Percentiles rank a stretch among this genome's conserved stretches.
These are phyloP conservation scores for Periophthalmus modestus DNA, from an alignment of 2,113 vertebrate species.

Conservation along the genomic window DNA sequence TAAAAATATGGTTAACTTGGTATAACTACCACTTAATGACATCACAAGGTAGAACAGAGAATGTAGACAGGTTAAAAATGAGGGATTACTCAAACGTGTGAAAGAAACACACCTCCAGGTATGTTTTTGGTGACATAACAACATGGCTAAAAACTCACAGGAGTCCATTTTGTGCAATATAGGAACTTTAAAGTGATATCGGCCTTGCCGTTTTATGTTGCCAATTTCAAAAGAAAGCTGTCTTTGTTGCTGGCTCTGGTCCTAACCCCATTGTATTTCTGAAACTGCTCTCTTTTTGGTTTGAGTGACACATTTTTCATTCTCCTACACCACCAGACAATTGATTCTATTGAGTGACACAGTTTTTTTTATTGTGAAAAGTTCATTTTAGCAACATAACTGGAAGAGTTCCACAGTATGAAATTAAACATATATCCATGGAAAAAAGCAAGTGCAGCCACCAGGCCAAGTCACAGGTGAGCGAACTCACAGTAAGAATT, in stretches of 20 bases:
- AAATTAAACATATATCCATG: background rate
- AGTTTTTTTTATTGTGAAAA: background rate
- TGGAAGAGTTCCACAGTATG: background rate
- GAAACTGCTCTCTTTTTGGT: background rate
- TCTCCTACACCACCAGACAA: background rate
- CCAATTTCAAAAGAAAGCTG: background rate
- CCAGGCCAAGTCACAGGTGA: background rate
- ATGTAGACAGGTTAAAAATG: no score
- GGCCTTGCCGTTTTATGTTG: background rate
- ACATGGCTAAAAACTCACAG: no score
- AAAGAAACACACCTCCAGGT: no score
- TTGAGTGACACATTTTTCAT: constrained; percentile 7
- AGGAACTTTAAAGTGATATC: background rate
- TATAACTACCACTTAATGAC: no score
- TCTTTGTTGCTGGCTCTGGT: background rate
- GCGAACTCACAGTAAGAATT: background rate
- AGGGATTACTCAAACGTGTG: no score
- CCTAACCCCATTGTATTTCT: background rate
- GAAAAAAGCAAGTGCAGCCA: background rate
- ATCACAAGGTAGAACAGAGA: no score
- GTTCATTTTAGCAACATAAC: background rate
- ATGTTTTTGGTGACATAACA: no score
- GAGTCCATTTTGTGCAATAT: no score
- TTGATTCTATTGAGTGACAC: constrained; percentile 4
- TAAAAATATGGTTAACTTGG: no score